Conservation (phyloP, 2,797 vertebrate genomes). For the Macrochelys suwanniensis region DNA sequence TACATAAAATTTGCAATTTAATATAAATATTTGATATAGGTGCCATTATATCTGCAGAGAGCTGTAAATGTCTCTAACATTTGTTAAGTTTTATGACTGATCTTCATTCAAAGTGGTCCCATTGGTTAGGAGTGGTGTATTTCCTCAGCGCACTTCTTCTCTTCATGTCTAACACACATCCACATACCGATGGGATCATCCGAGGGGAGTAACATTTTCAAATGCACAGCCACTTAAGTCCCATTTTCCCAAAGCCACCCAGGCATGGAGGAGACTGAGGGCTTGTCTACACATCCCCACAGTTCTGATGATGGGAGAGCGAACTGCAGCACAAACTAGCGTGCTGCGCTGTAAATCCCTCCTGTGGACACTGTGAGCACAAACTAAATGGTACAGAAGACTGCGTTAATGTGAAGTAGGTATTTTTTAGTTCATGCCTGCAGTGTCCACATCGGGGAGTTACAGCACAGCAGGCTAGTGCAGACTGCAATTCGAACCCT, state of each 20-base stretch:
- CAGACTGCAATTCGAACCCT: not conserved
- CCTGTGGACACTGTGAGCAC: not conserved
- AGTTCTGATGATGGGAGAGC: not conserved
- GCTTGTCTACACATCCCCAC: not conserved
- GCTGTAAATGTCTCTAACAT: slow-evolving; percentile 80
- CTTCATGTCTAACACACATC: slow-evolving; percentile 8
- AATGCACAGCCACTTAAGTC: not conserved
- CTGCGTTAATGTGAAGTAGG: not conserved
- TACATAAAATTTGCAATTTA: slow-evolving; percentile 80
- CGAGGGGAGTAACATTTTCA: slow-evolving; percentile 48
- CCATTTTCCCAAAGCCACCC: not conserved
- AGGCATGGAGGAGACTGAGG: not conserved
- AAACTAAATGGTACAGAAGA: not conserved
- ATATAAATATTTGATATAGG: slow-evolving; percentile 75
- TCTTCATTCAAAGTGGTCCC: slow-evolving; percentile 67
- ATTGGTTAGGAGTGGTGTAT: slow-evolving; percentile 53
- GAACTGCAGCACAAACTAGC: not conserved
- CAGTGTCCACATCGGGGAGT: not conserved
- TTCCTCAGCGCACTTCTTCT: slow-evolving; percentile 33
- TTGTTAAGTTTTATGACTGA: slow-evolving; percentile 79
- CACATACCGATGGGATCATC: slow-evolving; percentile 11
- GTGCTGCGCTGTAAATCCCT: not conserved
- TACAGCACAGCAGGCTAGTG: not conserved
- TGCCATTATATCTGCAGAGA: slow-evolving; percentile 70
- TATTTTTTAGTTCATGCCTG: not conserved